Base-by-base conservation (phyloP, 1,140 invertebrate species). In the Drosophila nigrodunni region DNA sequence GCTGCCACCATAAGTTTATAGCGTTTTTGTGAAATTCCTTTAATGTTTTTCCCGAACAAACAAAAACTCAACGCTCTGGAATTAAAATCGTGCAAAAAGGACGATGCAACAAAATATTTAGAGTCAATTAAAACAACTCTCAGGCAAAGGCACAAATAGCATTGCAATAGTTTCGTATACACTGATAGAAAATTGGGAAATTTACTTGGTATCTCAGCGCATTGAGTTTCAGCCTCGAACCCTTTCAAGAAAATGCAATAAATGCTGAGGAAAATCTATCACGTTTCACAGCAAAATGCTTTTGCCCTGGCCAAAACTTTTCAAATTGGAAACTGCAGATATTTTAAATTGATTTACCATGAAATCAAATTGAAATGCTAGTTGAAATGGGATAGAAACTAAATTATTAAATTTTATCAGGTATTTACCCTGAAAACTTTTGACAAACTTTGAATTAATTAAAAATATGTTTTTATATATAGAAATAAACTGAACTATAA, bases 41-140 rank as follows among this genome's bases (percentile, higher is more conserved):
- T 87, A 88, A 88, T 88, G 72, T 88, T 30, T 87, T 77, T 47
- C 55, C 3, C 41, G 39, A 69, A 43, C 25, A 74, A 79, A 77
- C 50, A 88, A 83, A 82, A 86, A 78, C 47, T 30, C 70, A 46
- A 25, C 6, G 70, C 67, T 60, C 11, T 65, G 55, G 73, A 87
- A 87, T 87, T 88, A 87, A 88, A 87, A 62, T 69, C 39, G 59
- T 30, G 25, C 3, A 30, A 30, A 69, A 41, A 82, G 78, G 77
- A 43, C 34, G 55, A 13, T 58, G 83, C 76, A 77, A 72, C 83
- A 73, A 88, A 88, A 88, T 82, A 80, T 83, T 87, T 88, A 88
- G 82, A 82, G 80, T 87, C 83, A 80, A 87, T 87, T 82, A 87
- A 87, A 80, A 43, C 55, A 46, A 52, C 43, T 68, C 18, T 34